Conservation (phyloP, 2,113 vertebrate genomes). For the Verasper variegatus region DNA sequence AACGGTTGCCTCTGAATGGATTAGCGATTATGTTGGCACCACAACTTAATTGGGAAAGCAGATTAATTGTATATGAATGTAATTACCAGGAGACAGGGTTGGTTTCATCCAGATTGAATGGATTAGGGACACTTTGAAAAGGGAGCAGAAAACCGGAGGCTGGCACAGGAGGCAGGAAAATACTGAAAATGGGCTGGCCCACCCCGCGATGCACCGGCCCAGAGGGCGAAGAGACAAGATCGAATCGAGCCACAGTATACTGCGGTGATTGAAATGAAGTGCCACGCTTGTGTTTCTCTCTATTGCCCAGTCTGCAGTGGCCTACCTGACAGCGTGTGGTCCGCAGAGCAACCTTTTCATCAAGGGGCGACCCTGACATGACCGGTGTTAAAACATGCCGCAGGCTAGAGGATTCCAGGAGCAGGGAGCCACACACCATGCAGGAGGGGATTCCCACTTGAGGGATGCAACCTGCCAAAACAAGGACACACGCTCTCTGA, state of each 20-base stretch:
- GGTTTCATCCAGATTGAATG: constrained; percentile 20
- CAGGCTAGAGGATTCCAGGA: constrained; percentile 22
- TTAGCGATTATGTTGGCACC: not conserved
- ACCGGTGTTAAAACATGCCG: constrained; percentile 45
- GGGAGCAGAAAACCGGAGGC: not conserved
- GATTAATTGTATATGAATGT: constrained; percentile 2
- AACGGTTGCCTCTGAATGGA: not conserved
- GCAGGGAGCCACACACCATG: constrained; percentile 17
- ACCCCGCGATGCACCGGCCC: not conserved
- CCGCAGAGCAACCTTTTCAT: constrained; percentile 55
- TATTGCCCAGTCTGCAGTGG: constrained; percentile 18
- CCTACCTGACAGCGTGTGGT: constrained; percentile 41
- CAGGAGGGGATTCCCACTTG: constrained; percentile 9
- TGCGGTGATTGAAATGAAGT: constrained; percentile 37
- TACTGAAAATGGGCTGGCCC: constrained; percentile 1
- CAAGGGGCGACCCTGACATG: constrained; percentile 32
- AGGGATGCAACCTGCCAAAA: constrained; percentile 25
- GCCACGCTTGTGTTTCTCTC: constrained; percentile 24
- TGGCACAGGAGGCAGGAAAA: not conserved
- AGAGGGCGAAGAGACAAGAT: constrained; percentile 1
- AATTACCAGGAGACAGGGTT: constrained; percentile 7
- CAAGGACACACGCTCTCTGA: not conserved
- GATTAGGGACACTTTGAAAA: not conserved
- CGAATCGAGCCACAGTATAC: constrained; percentile 21
- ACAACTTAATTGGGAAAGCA: constrained; percentile 1